Evolutionary conservation across 2,113 vertebrate genomes (phyloP), one percentile per base, ranked within the genome.

Genomic region (Larimichthys polyactis): DNA sequence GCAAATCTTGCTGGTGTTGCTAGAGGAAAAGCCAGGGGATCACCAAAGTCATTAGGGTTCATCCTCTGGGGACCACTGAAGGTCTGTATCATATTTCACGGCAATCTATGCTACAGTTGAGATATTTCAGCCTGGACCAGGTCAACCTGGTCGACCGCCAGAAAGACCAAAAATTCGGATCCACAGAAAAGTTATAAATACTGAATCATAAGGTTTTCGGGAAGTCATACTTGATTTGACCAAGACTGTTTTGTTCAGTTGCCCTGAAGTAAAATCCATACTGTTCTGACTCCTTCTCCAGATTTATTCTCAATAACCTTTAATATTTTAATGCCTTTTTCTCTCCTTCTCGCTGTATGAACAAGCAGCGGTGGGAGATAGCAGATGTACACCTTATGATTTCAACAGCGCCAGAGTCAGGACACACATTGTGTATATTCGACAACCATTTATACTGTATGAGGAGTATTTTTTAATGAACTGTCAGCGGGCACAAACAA

Each of bases 301-400:
- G 54, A 68, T 84, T 58, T 46, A 46, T 71, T 51, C 71, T 83
- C 44, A 71, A 51, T 78, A 82, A 70, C 70, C 65, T 76, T 78
- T 73, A 4, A 86, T 84, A 78, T 78, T 80, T n/a, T 70, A 86
- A 79, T 36, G 16, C 3, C n/a, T 0, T 2, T 32, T 19, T 67
- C n/a, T 57, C 40, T 66, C 55, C 2, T 4, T 67, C 62, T 43
- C 12, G 1, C 20, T 69, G 55, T 57, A 27, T 7, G 4, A 40
- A 68, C 22, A 57, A 49, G 60, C 43, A 44, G 62, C 3, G 24
- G 64, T 27, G 27, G 22, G 20, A 63, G 5, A 46, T 3, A 70
- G 14, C 14, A 49, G 16, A 5, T 2, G 36, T 8, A 57, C 16
- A n/a, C 27, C 27, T 9, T 32, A 24, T n/a, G 43, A 60, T 43